Percentiles rank a stretch among this genome's conserved stretches.
phyloP scores from a whole-genome alignment of 2,888 invertebrate species.

The Caenorhabditis doughertyi region DNA sequence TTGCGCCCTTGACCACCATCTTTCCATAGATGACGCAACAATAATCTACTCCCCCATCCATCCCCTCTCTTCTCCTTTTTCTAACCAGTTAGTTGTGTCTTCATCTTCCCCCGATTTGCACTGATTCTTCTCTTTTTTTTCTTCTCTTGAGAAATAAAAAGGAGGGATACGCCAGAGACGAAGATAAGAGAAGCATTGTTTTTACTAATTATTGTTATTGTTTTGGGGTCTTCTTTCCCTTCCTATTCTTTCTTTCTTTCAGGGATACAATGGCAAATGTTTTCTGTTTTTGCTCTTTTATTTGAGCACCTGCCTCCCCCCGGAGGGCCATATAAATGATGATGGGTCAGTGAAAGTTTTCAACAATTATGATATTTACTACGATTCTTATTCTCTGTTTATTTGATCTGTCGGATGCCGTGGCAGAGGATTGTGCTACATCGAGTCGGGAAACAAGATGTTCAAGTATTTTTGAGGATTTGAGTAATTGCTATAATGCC shows the following conservation, averaged over 20 bases:
- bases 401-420: neutral
- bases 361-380: slow-evolving; percentile 5
- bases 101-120: slow-evolving; percentile 10
- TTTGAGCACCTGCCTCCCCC: slow-evolving; percentile 44
- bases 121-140: slow-evolving; percentile 19
- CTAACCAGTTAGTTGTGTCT: slow-evolving; percentile 47
- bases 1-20: neutral
- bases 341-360: slow-evolving; percentile 25
- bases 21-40: slow-evolving; percentile 49
- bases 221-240: neutral
- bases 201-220: neutral
- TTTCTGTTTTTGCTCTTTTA: slow-evolving; percentile 44
- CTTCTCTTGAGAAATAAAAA: neutral
- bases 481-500: slow-evolving; percentile 52
- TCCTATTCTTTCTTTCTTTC: neutral
- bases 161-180: neutral
- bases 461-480: slow-evolving; percentile 60
- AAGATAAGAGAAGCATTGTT: neutral
- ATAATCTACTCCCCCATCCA: neutral
- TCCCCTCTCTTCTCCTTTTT: neutral
- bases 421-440: slow-evolving; percentile 40
- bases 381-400: neutral
- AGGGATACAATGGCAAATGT: slow-evolving; percentile 19
- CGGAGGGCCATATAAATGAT: slow-evolving; percentile 27
- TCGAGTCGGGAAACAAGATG: slow-evolving; percentile 46